These are phyloP conservation scores for Macroramphosus scolopax DNA, from an alignment of 2,797 vertebrate genomes.

Conservation along the genomic window DNA sequence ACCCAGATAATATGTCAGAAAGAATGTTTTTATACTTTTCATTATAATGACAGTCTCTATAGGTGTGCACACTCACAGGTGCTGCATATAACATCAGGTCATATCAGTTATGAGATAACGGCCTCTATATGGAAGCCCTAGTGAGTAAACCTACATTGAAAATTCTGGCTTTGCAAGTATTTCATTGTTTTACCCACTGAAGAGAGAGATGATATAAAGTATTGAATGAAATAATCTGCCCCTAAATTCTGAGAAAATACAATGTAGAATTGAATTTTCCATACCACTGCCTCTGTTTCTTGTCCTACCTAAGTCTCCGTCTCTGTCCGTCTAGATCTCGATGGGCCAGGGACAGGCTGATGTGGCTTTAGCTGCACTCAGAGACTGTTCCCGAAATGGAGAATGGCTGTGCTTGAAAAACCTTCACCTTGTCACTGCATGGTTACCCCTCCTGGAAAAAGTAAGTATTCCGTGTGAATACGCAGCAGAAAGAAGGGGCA, in stretches of 20 bases:
- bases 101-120: too few relatives aligned
- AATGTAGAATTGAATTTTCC: constrained; percentile 39
- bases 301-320: neutral
- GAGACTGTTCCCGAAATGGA: constrained; percentile 86
- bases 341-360: constrained; percentile 99
- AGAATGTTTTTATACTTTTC: too few relatives aligned
- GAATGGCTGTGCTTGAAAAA: constrained; percentile 98
- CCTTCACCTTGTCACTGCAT: constrained; percentile 92
- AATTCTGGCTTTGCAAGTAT: too few relatives aligned
- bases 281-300: constrained; percentile 20
- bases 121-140: too few relatives aligned
- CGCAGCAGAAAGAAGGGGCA: too few relatives aligned
- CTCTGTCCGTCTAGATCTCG: constrained; percentile 82
- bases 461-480: constrained; percentile 73
- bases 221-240: constrained; percentile 28
- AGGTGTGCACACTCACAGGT: too few relatives aligned
- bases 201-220: too few relatives aligned
- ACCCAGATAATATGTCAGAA: too few relatives aligned
- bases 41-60: too few relatives aligned
- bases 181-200: too few relatives aligned
- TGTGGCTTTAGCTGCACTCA: constrained; percentile 88
- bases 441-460: constrained; percentile 94
- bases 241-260: constrained; percentile 12
- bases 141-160: too few relatives aligned
- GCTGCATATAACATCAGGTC: too few relatives aligned